phyloP scores from a whole-genome alignment of 2,888 invertebrate species.

The Coelogynopora nodosa region DNA sequence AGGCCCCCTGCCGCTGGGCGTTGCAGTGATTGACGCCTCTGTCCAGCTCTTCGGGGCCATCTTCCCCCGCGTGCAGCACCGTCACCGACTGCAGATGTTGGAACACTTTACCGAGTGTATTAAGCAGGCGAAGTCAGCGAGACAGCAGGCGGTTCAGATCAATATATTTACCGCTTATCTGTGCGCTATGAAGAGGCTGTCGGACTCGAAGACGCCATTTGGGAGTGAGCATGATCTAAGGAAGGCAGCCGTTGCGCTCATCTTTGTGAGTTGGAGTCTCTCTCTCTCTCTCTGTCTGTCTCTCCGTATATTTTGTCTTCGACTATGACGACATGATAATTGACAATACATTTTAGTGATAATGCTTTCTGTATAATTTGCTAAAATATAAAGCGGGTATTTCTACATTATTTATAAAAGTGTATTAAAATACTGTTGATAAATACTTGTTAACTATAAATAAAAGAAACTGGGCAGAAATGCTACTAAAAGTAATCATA shows the following conservation, averaged over 20 bases:
- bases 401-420: too few species aligned
- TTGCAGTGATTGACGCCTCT: slow-evolving; percentile 90
- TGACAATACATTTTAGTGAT: too few species aligned
- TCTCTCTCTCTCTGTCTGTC: slow-evolving; percentile 40
- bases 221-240: slow-evolving; percentile 81
- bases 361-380: too few species aligned
- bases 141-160: slow-evolving; percentile 88
- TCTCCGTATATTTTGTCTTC: neutral
- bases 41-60: slow-evolving; percentile 86
- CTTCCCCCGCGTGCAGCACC: slow-evolving; percentile 82
- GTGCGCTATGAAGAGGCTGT: slow-evolving; percentile 75
- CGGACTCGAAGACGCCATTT: slow-evolving; percentile 76
- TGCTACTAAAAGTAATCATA: too few species aligned
- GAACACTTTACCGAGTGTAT: slow-evolving; percentile 94
- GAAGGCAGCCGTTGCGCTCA: slow-evolving; percentile 71
- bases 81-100: slow-evolving; percentile 92
- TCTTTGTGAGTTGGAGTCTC: slow-evolving; percentile 70
- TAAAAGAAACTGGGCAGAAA: too few species aligned
- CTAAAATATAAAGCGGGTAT: too few species aligned
- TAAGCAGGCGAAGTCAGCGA: slow-evolving; percentile 77
- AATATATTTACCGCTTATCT: slow-evolving; percentile 90
- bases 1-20: slow-evolving; percentile 76
- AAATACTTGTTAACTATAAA: too few species aligned
- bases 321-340: neutral
- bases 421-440: too few species aligned